Percentiles rank a stretch among this genome's conserved stretches.
Conservation (phyloP, 2,113 vertebrate genomes). For the Canis aureus region DNA sequence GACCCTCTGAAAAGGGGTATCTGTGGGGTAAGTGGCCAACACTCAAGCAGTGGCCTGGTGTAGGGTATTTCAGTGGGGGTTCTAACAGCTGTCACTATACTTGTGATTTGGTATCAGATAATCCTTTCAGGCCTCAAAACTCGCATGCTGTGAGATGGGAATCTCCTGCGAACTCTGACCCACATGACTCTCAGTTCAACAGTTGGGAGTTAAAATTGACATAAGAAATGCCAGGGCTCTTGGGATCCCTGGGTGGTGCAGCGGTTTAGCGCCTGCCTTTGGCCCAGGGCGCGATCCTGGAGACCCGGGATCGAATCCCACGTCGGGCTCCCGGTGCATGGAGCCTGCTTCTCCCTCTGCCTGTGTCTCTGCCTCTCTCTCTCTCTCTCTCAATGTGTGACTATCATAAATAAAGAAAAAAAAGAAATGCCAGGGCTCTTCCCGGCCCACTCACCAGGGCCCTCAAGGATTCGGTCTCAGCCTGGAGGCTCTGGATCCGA, state of each 20-base stretch:
- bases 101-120: not conserved
- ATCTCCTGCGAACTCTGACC: not conserved
- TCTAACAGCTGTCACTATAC: not conserved
- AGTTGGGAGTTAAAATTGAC: not conserved
- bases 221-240: not conserved
- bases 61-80: not conserved
- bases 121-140: not conserved
- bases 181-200: not conserved
- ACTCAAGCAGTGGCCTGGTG: not conserved
- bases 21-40: not conserved
- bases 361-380: too few relatives aligned
- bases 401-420: too few relatives aligned
- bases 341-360: too few relatives aligned
- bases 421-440: not conserved
- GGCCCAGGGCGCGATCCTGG: too few relatives aligned
- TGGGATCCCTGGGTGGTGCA: too few relatives aligned
- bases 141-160: not conserved
- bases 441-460: slow-evolving; percentile 90
- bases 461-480: slow-evolving; percentile 94
- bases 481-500: slow-evolving; percentile 96
- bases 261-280: too few relatives aligned
- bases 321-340: too few relatives aligned
- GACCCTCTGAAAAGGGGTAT: not conserved
- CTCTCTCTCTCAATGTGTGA: too few relatives aligned
- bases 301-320: too few relatives aligned